Conservation (phyloP, 1,140 invertebrate genomes). For the Globodera ellingtonae region DNA sequence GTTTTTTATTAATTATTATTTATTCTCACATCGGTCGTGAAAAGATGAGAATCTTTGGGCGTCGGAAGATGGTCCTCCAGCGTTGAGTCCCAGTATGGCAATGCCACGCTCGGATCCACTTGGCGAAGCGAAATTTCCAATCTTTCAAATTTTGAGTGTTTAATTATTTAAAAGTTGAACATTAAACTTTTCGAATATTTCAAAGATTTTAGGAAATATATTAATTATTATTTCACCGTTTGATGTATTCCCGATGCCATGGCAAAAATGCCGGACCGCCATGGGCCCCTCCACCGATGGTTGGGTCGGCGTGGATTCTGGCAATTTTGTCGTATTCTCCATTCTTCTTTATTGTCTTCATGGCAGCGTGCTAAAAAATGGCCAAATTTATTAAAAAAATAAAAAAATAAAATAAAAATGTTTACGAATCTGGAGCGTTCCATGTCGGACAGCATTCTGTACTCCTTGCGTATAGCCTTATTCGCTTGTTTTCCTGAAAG, state of each 20-base stretch:
- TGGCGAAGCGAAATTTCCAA: constrained; percentile 37
- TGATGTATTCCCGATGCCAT: constrained; percentile 40
- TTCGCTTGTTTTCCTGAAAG: constrained; percentile 1
- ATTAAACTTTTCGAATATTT: not conserved
- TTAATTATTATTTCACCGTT: constrained; percentile 22
- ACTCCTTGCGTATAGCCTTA: constrained; percentile 51
- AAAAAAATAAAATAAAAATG: not conserved
- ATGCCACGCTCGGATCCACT: constrained; percentile 56
- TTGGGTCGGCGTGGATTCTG: constrained; percentile 50
- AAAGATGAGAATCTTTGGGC: constrained; percentile 64
- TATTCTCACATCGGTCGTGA: constrained; percentile 55
- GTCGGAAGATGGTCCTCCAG: constrained; percentile 64
- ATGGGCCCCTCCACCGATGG: constrained; percentile 55
- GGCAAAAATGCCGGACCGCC: constrained; percentile 37
- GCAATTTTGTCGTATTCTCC: constrained; percentile 61
- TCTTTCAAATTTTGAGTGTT: not conserved
- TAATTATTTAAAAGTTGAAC: not conserved
- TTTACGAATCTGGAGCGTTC: constrained; percentile 20
- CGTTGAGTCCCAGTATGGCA: constrained; percentile 67
- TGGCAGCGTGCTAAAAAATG: constrained; percentile 59
- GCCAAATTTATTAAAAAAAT: not conserved
- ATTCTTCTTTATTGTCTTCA: constrained; percentile 65
- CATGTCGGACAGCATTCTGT: constrained; percentile 45
- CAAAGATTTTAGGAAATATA: not conserved
- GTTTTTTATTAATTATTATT: not conserved